Conservation (phyloP, 2,113 vertebrate species). For the Synchiropus splendidus region DNA sequence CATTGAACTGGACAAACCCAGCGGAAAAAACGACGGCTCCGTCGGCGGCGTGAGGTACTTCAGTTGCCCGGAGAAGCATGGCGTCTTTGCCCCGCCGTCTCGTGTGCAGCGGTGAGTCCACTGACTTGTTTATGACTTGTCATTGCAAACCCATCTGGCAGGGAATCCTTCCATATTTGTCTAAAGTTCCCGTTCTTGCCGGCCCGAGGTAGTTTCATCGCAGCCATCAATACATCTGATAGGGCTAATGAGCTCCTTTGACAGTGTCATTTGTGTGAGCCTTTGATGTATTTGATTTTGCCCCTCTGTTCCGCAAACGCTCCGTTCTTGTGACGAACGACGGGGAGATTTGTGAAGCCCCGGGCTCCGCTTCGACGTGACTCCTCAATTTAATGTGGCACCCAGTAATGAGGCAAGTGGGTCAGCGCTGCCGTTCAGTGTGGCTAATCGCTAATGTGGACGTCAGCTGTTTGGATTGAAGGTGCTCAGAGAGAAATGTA, state of each 20-base stretch:
- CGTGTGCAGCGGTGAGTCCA: constrained; percentile 83
- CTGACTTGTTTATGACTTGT: background rate
- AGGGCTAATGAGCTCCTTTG: constrained; percentile 34
- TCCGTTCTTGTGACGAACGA: constrained; percentile 28
- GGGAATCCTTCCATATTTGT: too few relatives aligned
- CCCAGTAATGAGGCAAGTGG: constrained; percentile 17
- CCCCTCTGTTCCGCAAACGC: constrained; percentile 23
- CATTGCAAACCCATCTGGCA: background rate
- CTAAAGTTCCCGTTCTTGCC: too few relatives aligned
- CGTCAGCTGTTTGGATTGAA: background rate
- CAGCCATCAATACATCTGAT: constrained; percentile 28
- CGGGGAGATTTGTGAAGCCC: constrained; percentile 18
- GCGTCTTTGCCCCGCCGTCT: constrained; percentile 89
- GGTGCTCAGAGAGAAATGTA: too few relatives aligned
- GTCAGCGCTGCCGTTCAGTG: constrained; percentile 6
- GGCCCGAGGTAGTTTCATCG: constrained; percentile 20
- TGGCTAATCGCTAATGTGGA: constrained; percentile 8
- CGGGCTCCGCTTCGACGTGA: constrained; percentile 4
- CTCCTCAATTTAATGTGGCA: constrained; percentile 26
- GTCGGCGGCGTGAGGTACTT: constrained; percentile 90
- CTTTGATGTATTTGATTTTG: constrained; percentile 31
- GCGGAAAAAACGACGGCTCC: constrained; percentile 89
- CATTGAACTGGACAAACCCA: constrained; percentile 88
- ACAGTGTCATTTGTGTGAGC: constrained; percentile 32
- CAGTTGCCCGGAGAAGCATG: constrained; percentile 82